Evolutionary conservation across 2,797 vertebrate genomes (phyloP).

Genomic region (Pseudomugil tenellus): DNA sequence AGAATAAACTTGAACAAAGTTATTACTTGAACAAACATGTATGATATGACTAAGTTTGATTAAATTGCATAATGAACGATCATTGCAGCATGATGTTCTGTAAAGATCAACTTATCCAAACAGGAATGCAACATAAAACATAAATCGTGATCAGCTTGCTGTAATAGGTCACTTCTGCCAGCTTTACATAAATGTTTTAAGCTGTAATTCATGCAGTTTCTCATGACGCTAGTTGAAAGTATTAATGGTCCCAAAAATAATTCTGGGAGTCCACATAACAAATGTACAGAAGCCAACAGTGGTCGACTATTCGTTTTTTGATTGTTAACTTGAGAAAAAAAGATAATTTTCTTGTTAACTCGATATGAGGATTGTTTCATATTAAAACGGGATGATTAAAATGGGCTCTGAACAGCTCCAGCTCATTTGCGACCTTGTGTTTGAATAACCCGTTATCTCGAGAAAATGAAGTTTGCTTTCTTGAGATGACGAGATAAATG

Average conservation of each 20-base stretch:
- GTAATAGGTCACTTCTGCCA: slow-evolving; percentile 24
- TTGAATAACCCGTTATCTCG: too few species aligned
- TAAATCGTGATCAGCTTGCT: slow-evolving; percentile 20
- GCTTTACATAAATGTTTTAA: slow-evolving; percentile 50
- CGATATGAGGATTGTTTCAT: too few species aligned
- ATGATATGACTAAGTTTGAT: slow-evolving; percentile 9
- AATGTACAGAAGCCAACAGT: slow-evolving; percentile 10
- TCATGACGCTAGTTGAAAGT: slow-evolving; percentile 4
- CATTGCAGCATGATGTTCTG: slow-evolving; percentile 16
- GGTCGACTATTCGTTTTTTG: too few species aligned
- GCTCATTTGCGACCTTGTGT: too few species aligned
- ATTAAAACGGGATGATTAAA: too few species aligned
- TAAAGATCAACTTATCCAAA: slow-evolving; percentile 30
- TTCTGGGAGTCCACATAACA: neutral
- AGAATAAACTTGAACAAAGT: slow-evolving; percentile 8
- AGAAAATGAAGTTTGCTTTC: too few species aligned
- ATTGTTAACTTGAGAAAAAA: too few species aligned
- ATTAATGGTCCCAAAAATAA: neutral
- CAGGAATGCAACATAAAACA: slow-evolving; percentile 43
- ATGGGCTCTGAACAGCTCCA: too few species aligned
- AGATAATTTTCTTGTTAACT: too few species aligned
- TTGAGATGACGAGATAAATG: too few species aligned
- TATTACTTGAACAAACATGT: slow-evolving; percentile 10
- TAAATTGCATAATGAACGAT: slow-evolving; percentile 47
- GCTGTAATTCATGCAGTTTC: slow-evolving; percentile 4